Percentiles rank a stretch among this genome's conserved stretches.
Evolutionary conservation across 1,140 invertebrate genomes (phyloP).

Genomic region (Lethrus apterus): DNA sequence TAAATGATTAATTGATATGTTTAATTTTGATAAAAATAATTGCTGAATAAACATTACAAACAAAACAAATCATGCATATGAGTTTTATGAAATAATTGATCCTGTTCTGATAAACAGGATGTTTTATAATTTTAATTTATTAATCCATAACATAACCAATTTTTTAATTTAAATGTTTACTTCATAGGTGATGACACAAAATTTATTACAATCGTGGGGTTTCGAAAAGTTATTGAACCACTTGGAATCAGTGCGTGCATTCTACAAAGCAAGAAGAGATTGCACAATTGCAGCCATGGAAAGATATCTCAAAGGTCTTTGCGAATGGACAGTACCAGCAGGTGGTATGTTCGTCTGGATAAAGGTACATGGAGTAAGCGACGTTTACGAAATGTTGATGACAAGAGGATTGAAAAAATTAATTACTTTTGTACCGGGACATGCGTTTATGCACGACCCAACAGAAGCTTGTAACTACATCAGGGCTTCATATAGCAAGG

Average conservation of each 20-base stretch:
- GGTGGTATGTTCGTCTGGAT: constrained; percentile 78
- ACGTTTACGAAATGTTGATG: constrained; percentile 67
- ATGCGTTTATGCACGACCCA: constrained; percentile 56
- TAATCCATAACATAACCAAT: too few relatives aligned
- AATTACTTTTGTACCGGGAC: constrained; percentile 63
- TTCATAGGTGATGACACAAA: constrained; percentile 56
- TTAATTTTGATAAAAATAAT: too few relatives aligned
- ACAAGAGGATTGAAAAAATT: constrained; percentile 50
- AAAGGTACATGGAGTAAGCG: constrained; percentile 55
- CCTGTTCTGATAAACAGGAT: too few relatives aligned
- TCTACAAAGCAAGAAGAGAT: constrained; percentile 61
- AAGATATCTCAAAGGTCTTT: constrained; percentile 56
- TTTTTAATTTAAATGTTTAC: too few relatives aligned
- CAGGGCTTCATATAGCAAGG: constrained; percentile 60
- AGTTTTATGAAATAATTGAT: too few relatives aligned
- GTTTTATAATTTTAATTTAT: too few relatives aligned
- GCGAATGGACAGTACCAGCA: constrained; percentile 56
- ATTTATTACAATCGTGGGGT: constrained; percentile 55
- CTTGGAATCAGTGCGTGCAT: constrained; percentile 49
- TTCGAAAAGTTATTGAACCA: constrained; percentile 54
- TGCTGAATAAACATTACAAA: too few relatives aligned
- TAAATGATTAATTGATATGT: too few relatives aligned
- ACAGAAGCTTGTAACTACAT: constrained; percentile 54
- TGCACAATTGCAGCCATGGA: constrained; percentile 52
- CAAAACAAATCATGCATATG: too few relatives aligned